Percentiles rank a stretch among this genome's conserved stretches.
Evolutionary conservation across 2,797 vertebrate genomes (phyloP).

Genomic region (Vespertilio murinus): DNA sequence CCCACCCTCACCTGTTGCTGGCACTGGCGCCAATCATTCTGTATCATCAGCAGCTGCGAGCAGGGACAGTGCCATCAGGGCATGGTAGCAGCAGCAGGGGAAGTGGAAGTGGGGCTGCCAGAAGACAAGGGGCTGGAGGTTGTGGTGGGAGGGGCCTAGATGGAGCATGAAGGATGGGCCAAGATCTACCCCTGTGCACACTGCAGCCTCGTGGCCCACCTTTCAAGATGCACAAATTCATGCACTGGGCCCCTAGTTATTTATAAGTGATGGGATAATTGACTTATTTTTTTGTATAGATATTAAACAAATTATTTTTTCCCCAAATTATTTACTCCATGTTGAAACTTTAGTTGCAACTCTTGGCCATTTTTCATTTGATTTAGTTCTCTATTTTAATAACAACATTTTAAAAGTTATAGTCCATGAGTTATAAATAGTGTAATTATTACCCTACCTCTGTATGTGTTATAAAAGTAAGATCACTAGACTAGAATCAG

Average conservation of each 20-base stretch:
- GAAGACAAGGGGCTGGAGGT: too few relatives aligned
- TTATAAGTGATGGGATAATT: not conserved
- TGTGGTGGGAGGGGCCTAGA: accelerated
- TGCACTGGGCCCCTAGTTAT: not conserved
- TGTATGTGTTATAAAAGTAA: not conserved
- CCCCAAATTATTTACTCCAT: not conserved
- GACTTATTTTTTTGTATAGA: not conserved
- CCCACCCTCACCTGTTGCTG: too few relatives aligned
- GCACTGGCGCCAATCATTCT: too few relatives aligned
- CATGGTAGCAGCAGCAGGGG: too few relatives aligned
- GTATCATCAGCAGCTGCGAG: too few relatives aligned
- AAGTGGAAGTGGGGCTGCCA: too few relatives aligned
- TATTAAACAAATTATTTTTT: not conserved
- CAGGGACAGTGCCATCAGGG: too few relatives aligned
- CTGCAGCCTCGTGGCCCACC: too few relatives aligned
- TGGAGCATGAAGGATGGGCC: too few relatives aligned
- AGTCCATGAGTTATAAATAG: not conserved
- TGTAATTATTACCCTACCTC: not conserved
- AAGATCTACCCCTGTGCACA: too few relatives aligned
- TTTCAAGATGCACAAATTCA: too few relatives aligned
- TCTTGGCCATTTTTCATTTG: not conserved
- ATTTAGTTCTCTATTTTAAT: not conserved
- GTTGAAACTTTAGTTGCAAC: not conserved
- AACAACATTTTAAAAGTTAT: not conserved
- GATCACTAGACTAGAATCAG: not conserved